Percentiles rank a stretch among this genome's conserved stretches.
These are phyloP conservation scores for Ectemnius continuus DNA, from an alignment of 2,888 invertebrate species.

Conservation along the genomic window DNA sequence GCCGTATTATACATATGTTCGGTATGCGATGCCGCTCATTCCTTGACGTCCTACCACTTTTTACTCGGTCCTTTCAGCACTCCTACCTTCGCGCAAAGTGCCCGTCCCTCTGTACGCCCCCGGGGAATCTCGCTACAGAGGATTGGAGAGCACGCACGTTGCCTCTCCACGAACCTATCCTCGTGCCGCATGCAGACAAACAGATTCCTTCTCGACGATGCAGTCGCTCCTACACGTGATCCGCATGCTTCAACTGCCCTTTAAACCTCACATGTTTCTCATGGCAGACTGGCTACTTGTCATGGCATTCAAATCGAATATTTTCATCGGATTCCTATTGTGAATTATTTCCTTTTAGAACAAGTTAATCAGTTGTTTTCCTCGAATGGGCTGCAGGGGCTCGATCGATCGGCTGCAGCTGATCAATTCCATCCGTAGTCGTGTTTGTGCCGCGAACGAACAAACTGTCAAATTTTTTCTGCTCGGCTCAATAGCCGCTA, in stretches of 20 bases:
- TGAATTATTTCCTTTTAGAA: too few species aligned
- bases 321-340: too few species aligned
- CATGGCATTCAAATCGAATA: too few species aligned
- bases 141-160: conserved; percentile 32
- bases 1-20: too few species aligned
- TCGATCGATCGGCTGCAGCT: too few species aligned
- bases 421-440: not conserved
- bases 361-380: too few species aligned
- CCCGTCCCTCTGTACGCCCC: not conserved
- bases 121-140: conserved; percentile 8
- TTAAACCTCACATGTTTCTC: conserved; percentile 29
- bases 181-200: conserved; percentile 31
- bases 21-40: too few species aligned
- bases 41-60: not conserved
- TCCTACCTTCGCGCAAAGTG: too few species aligned
- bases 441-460: not conserved
- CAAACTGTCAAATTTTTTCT: not conserved
- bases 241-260: conserved; percentile 30
- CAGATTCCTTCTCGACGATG: conserved; percentile 48
- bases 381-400: too few species aligned
- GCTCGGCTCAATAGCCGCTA: not conserved
- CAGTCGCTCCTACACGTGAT: conserved; percentile 48
- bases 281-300: too few species aligned
- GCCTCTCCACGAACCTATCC: conserved; percentile 15
- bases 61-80: conserved; percentile 11